These are phyloP conservation scores for Diceros bicornis DNA, from an alignment of 2,797 vertebrate species.

Conservation along the genomic window DNA sequence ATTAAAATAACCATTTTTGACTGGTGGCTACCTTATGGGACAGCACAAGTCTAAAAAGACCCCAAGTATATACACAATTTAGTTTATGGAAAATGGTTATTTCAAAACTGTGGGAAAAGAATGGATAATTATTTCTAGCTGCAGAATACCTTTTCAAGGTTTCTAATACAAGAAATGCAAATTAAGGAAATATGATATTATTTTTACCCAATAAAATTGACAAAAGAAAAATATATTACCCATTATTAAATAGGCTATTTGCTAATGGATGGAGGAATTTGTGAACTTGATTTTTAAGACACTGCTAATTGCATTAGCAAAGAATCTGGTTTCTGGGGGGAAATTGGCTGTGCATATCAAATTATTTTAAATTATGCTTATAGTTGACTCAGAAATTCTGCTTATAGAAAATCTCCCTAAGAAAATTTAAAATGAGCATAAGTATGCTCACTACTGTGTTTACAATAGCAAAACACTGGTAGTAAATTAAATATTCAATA, in stretches of 20 bases:
- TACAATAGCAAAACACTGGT: neutral
- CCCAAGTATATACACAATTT: neutral
- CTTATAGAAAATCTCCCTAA: neutral
- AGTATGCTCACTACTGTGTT: neutral
- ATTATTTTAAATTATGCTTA: conserved; percentile 44
- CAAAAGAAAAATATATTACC: conserved; percentile 22
- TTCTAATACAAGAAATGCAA: conserved; percentile 43
- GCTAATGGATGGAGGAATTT: neutral
- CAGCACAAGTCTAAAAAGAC: neutral
- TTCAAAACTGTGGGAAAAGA: conserved; percentile 13
- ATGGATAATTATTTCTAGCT: neutral
- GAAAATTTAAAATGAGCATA: neutral
- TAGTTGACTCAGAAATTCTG: neutral
- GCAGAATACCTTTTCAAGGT: neutral
- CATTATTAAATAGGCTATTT: conserved; percentile 28
- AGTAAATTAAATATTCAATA: conserved; percentile 35
- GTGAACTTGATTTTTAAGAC: conserved; percentile 45
- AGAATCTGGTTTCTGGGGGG: conserved; percentile 4
- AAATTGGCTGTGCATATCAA: neutral
- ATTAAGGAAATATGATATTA: conserved; percentile 8
- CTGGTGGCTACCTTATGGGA: neutral
- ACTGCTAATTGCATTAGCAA: neutral
- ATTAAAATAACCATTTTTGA: neutral
- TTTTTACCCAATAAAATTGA: conserved; percentile 10
- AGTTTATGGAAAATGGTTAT: neutral